Conservation (phyloP, 2,113 vertebrate genomes). For the Pangasianodon hypophthalmus region DNA sequence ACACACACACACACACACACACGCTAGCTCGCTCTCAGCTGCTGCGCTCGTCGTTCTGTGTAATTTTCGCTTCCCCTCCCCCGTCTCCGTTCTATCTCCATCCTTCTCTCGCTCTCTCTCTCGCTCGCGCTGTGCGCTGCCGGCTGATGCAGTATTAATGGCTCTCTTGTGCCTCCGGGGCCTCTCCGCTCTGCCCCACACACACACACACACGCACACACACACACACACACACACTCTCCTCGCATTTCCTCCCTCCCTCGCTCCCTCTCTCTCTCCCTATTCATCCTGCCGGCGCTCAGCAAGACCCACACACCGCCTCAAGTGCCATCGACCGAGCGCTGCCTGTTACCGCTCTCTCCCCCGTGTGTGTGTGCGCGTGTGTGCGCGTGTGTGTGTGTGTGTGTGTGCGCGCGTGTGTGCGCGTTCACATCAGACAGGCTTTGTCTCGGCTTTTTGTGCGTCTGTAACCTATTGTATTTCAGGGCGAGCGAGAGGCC, state of each 20-base stretch:
- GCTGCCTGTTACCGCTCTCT: conserved; percentile 51
- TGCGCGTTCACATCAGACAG: conserved; percentile 16
- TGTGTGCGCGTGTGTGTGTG: conserved; percentile 40
- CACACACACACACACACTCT: conserved; percentile 29
- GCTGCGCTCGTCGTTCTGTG: conserved; percentile 52
- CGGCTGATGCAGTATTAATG: conserved; percentile 67
- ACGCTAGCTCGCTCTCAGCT: conserved; percentile 41
- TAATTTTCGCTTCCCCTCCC: conserved; percentile 50
- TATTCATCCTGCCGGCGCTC: conserved; percentile 51
- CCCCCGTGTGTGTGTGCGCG: conserved; percentile 17
- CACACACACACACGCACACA: conserved; percentile 40
- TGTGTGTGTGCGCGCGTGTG: background rate
- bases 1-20: conserved; percentile 29
- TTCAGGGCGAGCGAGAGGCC: conserved; percentile 35
- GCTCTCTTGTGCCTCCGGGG: conserved; percentile 59
- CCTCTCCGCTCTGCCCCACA: conserved; percentile 44
- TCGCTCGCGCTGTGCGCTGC: conserved; percentile 44
- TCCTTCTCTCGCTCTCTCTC: conserved; percentile 30
- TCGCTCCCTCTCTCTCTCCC: conserved; percentile 38
- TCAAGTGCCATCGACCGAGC: conserved; percentile 61
- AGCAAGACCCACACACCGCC: conserved; percentile 48
- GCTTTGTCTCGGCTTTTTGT: conserved; percentile 45
- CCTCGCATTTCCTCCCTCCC: conserved; percentile 2
- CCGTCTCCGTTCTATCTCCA: background rate
- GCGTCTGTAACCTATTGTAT: conserved; percentile 51